A percentile compares a stretch with the other conserved stretches of the same genome.
phyloP scores from a whole-genome alignment of 2,113 vertebrate genomes.

The Caranx ignobilis region DNA sequence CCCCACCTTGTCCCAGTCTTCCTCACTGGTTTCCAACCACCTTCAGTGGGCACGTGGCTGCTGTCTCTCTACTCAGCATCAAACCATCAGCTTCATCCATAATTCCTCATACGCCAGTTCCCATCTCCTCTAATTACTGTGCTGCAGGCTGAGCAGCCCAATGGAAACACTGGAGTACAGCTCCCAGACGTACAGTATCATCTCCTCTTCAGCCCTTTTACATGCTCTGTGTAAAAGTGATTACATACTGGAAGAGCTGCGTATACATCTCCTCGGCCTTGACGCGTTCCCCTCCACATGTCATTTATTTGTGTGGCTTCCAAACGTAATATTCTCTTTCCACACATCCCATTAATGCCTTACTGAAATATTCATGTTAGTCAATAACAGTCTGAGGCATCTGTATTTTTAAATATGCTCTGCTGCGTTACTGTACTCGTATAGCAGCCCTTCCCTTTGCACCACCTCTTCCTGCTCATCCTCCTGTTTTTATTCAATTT shows the following conservation, averaged over 20 bases:
- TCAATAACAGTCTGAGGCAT: constrained; percentile 50
- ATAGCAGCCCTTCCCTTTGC: background rate
- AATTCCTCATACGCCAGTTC: constrained; percentile 47
- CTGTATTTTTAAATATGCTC: constrained; percentile 39
- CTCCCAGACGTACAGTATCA: constrained; percentile 42
- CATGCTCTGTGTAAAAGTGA: constrained; percentile 41
- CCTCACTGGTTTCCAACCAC: background rate
- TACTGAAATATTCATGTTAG: constrained; percentile 67
- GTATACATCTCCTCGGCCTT: constrained; percentile 13
- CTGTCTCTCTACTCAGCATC: constrained; percentile 24
- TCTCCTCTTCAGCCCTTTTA: constrained; percentile 20
- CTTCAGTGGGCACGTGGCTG: constrained; percentile 13
- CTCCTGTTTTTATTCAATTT: constrained; percentile 3
- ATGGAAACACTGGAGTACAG: constrained; percentile 22
- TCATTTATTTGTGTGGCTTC: constrained; percentile 59
- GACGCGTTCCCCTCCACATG: constrained; percentile 35
- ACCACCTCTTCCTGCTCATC: background rate
- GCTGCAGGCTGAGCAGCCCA: constrained; percentile 18
- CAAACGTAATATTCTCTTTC: constrained; percentile 52
- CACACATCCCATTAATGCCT: constrained; percentile 49
- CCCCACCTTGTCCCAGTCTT: background rate
- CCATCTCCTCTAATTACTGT: constrained; percentile 48
- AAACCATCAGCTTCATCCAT: constrained; percentile 54
- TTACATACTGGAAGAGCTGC: constrained; percentile 37
- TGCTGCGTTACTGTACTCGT: constrained; percentile 1